phyloP scores from a whole-genome alignment of 2,113 vertebrate species.

The Noctilio leporinus region DNA sequence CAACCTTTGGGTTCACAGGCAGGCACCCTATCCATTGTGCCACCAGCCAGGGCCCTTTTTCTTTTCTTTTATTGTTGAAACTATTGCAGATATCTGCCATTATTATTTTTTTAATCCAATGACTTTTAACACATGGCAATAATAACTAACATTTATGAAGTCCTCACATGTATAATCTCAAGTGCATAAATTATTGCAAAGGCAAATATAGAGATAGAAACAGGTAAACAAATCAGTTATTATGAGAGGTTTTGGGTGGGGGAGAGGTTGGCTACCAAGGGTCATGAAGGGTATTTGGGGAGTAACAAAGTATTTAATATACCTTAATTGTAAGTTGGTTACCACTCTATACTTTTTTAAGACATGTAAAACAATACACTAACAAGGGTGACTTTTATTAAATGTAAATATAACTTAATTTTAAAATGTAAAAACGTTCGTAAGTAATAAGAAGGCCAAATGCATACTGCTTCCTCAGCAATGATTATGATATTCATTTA shows the following conservation, averaged over 20 bases:
- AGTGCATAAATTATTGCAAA: not conserved
- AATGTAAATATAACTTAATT: not conserved
- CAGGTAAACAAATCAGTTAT: not conserved
- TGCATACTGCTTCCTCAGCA: not conserved
- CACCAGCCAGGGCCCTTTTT: too few species aligned
- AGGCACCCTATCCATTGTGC: too few species aligned
- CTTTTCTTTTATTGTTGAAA: too few species aligned
- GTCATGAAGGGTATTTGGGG: not conserved
- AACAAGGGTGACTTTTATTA: not conserved
- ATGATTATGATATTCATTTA: not conserved
- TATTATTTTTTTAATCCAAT: not conserved
- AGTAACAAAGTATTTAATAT: not conserved
- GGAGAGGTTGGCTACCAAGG: not conserved
- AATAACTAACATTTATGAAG: not conserved
- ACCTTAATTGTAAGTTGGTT: not conserved
- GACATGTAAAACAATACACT: not conserved
- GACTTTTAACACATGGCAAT: not conserved
- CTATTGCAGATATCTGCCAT: too few species aligned
- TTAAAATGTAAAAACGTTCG: not conserved
- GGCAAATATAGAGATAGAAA: not conserved
- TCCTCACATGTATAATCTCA: not conserved
- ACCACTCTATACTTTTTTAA: not conserved
- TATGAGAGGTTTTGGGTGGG: not conserved
- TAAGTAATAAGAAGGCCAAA: not conserved
- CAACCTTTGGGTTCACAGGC: too few species aligned